These are phyloP conservation scores for Neodiprion pinetum DNA, from an alignment of 1,140 invertebrate genomes.

Conservation along the genomic window DNA sequence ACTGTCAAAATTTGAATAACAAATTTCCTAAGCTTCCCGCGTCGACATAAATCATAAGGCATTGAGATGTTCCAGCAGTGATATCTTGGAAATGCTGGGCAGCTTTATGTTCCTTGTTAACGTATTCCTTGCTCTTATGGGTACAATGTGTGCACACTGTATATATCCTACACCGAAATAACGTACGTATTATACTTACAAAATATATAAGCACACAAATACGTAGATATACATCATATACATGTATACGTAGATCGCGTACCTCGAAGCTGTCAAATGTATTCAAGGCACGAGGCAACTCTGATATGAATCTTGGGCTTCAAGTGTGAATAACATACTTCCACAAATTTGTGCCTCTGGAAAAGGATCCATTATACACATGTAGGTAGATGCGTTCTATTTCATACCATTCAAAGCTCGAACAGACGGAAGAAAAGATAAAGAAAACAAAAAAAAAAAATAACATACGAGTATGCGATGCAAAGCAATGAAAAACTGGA, in stretches of 20 bases:
- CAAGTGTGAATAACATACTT: conserved; percentile 3
- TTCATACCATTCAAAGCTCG: not conserved
- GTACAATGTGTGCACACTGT: not conserved
- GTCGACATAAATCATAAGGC: conserved; percentile 2
- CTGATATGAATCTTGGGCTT: not conserved
- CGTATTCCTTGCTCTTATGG: too few species aligned
- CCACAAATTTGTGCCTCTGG: not conserved
- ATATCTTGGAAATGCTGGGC: not conserved
- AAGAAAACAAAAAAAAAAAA: too few species aligned
- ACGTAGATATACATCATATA: too few species aligned
- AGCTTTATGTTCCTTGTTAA: not conserved
- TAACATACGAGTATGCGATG: too few species aligned
- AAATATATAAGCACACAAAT: too few species aligned
- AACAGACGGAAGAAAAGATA: not conserved
- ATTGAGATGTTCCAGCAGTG: not conserved
- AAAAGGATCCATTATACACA: not conserved
- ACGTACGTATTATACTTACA: not conserved
- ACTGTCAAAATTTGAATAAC: not conserved
- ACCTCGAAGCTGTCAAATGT: not conserved
- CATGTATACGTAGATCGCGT: not conserved
- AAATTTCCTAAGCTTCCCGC: not conserved
- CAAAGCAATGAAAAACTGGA: too few species aligned
- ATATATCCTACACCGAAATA: not conserved
- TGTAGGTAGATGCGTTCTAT: not conserved
- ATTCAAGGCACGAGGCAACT: not conserved